Evolutionary conservation across 1,140 invertebrate genomes (phyloP).

Genomic region (Linepithema humile): DNA sequence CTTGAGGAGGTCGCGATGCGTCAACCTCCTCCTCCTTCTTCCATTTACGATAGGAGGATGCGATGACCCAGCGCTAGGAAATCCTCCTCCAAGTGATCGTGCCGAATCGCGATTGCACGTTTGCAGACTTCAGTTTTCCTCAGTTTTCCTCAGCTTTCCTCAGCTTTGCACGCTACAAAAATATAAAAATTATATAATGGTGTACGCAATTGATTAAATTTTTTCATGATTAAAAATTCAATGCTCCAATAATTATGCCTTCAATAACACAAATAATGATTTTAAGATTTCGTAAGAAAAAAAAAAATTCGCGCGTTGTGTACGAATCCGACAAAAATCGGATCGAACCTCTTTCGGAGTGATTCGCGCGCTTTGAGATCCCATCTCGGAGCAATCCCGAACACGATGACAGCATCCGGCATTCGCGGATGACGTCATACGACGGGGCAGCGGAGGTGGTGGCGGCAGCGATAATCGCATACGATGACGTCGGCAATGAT

Average conservation of each 20-base stretch:
- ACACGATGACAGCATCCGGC: slow-evolving; percentile 53
- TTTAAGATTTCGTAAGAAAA: too few relatives aligned
- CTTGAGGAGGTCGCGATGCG: slow-evolving; percentile 49
- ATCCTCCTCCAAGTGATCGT: not conserved
- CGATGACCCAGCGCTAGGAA: slow-evolving; percentile 45
- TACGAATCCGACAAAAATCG: not conserved
- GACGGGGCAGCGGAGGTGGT: slow-evolving; percentile 27
- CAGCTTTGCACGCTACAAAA: not conserved
- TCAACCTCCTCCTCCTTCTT: slow-evolving; percentile 3
- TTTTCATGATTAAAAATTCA: not conserved
- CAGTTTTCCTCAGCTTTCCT: not conserved
- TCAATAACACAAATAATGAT: not conserved
- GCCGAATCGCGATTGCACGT: not conserved
- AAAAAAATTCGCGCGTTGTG: not conserved
- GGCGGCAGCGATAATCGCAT: slow-evolving; percentile 49
- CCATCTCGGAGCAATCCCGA: slow-evolving; percentile 8
- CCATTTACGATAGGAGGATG: slow-evolving; percentile 3
- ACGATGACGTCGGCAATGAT: slow-evolving; percentile 66
- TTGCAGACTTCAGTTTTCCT: not conserved
- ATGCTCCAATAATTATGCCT: not conserved
- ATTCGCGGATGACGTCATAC: slow-evolving; percentile 63
- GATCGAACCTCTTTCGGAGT: not conserved
- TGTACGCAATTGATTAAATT: not conserved
- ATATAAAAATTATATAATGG: not conserved
- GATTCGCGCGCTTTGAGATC: slow-evolving; percentile 18